phyloP scores from a whole-genome alignment of 2,888 invertebrate genomes.

The Tetanocera ferruginea region DNA sequence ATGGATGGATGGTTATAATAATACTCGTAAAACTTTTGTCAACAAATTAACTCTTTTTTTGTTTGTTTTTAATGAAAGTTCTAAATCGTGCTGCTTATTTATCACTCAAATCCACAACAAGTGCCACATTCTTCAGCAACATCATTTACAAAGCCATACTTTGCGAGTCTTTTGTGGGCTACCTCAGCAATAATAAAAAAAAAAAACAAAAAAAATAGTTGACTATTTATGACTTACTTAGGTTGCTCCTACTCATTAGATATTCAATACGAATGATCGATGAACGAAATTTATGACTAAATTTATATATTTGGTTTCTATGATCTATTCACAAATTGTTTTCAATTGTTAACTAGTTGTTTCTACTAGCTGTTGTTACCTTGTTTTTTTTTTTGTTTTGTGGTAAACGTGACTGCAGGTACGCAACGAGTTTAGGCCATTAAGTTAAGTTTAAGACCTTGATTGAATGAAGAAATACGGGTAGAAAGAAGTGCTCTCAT shows the following conservation, averaged over 20 bases:
- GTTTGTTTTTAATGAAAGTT: conserved; percentile 1
- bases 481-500: not conserved
- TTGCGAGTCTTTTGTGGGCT: not conserved
- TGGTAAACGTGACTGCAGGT: conserved; percentile 3
- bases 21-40: conserved; percentile 18
- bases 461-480: not conserved
- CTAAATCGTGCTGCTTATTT: conserved; percentile 30
- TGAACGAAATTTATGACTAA: conserved; percentile 33
- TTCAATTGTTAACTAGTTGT: conserved; percentile 20
- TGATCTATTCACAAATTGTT: conserved; percentile 34
- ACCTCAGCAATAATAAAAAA: not conserved
- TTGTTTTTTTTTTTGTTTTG: not conserved
- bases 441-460: not conserved
- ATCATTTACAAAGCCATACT: not conserved
- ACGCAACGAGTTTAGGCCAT: not conserved
- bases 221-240: not conserved
- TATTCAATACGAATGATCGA: conserved; percentile 31
- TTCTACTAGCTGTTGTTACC: not conserved
- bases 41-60: conserved; percentile 31
- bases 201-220: too few species aligned
- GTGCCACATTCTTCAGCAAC: conserved; percentile 10
- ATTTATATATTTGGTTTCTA: conserved; percentile 30
- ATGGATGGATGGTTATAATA: not conserved
- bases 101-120: conserved; percentile 24
- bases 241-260: conserved; percentile 22